Evolutionary conservation across 1,140 invertebrate genomes (phyloP).

Genomic region (Coenobita brevimanus): DNA sequence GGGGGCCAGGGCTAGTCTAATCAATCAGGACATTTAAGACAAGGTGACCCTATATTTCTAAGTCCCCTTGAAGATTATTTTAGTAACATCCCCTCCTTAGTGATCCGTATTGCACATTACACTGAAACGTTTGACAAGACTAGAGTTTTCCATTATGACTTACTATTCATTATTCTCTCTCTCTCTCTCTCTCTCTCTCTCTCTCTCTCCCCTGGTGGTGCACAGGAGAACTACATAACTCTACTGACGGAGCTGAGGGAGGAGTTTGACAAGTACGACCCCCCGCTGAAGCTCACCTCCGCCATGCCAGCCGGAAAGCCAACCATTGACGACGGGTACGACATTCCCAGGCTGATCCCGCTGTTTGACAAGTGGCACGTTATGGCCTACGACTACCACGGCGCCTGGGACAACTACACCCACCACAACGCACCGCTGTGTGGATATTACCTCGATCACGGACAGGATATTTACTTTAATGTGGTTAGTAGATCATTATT

Average conservation of each 20-base stretch:
- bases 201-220: background rate
- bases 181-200: background rate
- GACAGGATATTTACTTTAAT: constrained; percentile 67
- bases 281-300: constrained; percentile 75
- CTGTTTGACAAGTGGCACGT: constrained; percentile 79
- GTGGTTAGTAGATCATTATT: constrained; percentile 42
- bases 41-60: no score
- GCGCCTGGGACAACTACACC: constrained; percentile 74
- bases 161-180: background rate
- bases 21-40: no score
- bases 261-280: constrained; percentile 76
- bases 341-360: constrained; percentile 76
- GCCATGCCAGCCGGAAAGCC: constrained; percentile 78
- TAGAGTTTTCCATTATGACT: no score
- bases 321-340: constrained; percentile 78
- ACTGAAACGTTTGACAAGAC: no score
- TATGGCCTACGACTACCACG: constrained; percentile 84
- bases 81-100: no score
- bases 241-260: constrained; percentile 78
- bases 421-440: constrained; percentile 80
- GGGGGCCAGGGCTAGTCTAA: no score
- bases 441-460: constrained; percentile 70
- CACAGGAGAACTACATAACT: constrained; percentile 70
- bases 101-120: no score
- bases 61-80: no score